phyloP scores from a whole-genome alignment of 2,797 vertebrate genomes.

The Phylloscopus collybita region DNA sequence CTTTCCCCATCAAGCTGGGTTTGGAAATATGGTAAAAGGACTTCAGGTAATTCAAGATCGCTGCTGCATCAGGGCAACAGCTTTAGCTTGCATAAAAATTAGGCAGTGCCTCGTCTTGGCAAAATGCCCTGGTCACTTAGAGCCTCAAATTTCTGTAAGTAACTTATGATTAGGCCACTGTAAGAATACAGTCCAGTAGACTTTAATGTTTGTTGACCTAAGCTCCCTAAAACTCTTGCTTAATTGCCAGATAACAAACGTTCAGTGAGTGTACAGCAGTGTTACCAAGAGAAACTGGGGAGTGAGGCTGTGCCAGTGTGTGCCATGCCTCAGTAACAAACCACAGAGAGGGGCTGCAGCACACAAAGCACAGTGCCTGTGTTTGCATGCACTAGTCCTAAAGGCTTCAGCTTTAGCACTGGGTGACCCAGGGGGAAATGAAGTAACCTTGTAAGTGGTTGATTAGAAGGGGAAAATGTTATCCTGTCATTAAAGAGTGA shows the following conservation, averaged over 20 bases:
- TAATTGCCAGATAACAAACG: not conserved
- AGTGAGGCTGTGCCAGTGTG: not conserved
- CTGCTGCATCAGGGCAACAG: not conserved
- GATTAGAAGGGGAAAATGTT: constrained; percentile 27
- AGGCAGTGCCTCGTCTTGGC: accelerated
- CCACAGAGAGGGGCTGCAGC: not conserved
- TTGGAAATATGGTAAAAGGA: not conserved
- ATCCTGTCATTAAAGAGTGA: constrained; percentile 4
- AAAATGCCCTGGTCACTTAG: not conserved
- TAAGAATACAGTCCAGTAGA: not conserved
- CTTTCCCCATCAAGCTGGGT: not conserved
- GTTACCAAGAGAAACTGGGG: not conserved
- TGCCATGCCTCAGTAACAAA: not conserved
- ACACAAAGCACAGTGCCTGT: not conserved
- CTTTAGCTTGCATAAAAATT: not conserved
- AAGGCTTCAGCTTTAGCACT: not conserved
- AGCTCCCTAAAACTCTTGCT: not conserved
- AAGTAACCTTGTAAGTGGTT: constrained; percentile 17
- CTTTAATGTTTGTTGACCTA: not conserved
- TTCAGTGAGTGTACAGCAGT: not conserved
- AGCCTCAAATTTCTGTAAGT: not conserved
- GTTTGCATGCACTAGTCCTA: not conserved
- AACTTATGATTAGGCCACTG: not conserved
- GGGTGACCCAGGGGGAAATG: not conserved
- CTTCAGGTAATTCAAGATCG: not conserved